Evolutionary conservation across 2,113 vertebrate genomes (phyloP).

Genomic region (Azemiops feae): DNA sequence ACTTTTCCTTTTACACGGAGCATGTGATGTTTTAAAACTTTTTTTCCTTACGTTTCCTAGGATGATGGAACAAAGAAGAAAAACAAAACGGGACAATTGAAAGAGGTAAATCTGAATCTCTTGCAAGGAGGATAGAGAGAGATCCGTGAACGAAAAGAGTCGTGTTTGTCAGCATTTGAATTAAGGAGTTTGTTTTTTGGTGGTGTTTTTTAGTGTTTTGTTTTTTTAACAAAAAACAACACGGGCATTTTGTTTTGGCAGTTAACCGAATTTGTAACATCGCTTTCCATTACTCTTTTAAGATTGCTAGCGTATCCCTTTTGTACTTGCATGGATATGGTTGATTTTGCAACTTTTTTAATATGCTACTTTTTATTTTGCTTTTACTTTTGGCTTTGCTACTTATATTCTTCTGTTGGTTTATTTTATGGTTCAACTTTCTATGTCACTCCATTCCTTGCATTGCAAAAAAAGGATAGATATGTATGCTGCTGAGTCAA

Average conservation of each 20-base stretch:
- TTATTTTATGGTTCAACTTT: neutral
- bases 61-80: slow-evolving; percentile 70
- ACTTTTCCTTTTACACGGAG: neutral
- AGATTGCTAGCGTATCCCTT: neutral
- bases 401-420: neutral
- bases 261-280: neutral
- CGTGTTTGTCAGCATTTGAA: neutral
- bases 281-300: neutral
- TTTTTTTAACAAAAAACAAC: neutral
- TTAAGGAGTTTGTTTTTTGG: neutral
- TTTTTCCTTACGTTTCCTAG: slow-evolving; percentile 53
- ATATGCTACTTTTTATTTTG: neutral
- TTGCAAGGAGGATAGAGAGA: neutral
- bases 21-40: neutral
- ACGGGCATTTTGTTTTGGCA: neutral
- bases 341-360: neutral
- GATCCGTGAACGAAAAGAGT: neutral
- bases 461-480: neutral
- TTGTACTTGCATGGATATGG: neutral
- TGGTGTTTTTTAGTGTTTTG: neutral
- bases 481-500: neutral
- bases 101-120: slow-evolving; percentile 73
- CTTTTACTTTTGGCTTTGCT: neutral
- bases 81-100: slow-evolving; percentile 48
- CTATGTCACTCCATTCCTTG: neutral